Percentiles rank a stretch among this genome's conserved stretches.
Conservation (phyloP, 1,140 invertebrate genomes). For the Camponotus vicinus region DNA sequence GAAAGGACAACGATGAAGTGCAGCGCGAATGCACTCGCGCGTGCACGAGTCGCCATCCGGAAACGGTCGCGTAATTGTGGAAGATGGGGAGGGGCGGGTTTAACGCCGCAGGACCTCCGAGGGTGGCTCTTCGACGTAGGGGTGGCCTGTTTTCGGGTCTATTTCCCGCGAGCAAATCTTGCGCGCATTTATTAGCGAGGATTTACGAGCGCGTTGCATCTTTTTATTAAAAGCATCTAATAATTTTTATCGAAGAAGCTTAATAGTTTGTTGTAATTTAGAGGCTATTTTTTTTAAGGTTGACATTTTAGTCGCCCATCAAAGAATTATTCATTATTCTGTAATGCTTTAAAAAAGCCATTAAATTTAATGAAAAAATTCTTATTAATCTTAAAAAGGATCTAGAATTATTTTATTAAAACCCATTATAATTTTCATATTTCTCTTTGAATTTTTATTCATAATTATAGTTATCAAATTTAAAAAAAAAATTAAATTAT, state of each 20-base stretch:
- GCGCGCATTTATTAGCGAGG: constrained; percentile 48
- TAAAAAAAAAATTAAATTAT: not conserved
- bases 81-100: not conserved
- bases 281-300: not conserved
- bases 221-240: constrained; percentile 3
- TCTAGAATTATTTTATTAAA: not conserved
- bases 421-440: not conserved
- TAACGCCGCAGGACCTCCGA: constrained; percentile 47
- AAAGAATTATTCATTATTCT: no score
- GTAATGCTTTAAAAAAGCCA: no score
- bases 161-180: constrained; percentile 40
- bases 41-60: constrained; percentile 17
- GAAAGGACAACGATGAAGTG: constrained; percentile 42
- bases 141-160: constrained; percentile 40
- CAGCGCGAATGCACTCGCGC: constrained; percentile 50
- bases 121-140: constrained; percentile 39
- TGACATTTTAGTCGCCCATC: not conserved
- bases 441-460: not conserved
- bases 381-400: not conserved
- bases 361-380: no score
- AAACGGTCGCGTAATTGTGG: constrained; percentile 44
- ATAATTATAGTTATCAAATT: not conserved
- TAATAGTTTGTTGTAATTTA: not conserved
- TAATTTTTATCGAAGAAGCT: not conserved
- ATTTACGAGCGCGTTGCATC: not conserved